Evolutionary conservation across 1,140 invertebrate species (phyloP).

Genomic region (Mesaphorura yosii): DNA sequence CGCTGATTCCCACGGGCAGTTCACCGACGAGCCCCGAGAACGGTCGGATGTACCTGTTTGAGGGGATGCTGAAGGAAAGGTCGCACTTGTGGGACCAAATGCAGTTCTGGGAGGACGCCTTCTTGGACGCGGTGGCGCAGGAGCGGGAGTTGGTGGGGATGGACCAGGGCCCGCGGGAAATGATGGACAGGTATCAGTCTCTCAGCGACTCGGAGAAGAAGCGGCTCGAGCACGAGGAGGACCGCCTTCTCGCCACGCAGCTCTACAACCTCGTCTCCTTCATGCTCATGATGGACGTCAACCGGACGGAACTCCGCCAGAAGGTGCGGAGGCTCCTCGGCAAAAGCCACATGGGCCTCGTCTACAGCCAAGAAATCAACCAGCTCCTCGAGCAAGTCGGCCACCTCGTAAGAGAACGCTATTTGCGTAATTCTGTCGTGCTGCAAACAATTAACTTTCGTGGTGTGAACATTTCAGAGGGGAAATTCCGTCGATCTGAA

Average conservation of each 20-base stretch:
- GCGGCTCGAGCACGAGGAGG: slow-evolving; percentile 94
- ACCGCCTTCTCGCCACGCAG: slow-evolving; percentile 85
- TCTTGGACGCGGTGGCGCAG: slow-evolving; percentile 95
- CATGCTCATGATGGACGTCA: slow-evolving; percentile 85
- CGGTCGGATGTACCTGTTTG: slow-evolving; percentile 79
- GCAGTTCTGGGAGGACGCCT: slow-evolving; percentile 99
- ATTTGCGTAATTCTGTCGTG: neutral
- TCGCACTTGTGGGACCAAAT: slow-evolving; percentile 96
- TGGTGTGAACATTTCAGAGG: too few species aligned
- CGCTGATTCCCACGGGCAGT: slow-evolving; percentile 68
- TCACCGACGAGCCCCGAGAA: slow-evolving; percentile 70
- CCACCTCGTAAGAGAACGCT: slow-evolving; percentile 61
- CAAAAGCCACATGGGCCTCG: slow-evolving; percentile 95
- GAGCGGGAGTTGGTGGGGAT: slow-evolving; percentile 98
- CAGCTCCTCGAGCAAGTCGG: slow-evolving; percentile 88
- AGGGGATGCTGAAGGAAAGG: slow-evolving; percentile 61
- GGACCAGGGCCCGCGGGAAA: slow-evolving; percentile 97
- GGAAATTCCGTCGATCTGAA: slow-evolving; percentile 30
- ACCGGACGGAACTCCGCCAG: slow-evolving; percentile 71
- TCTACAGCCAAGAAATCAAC: slow-evolving; percentile 96
- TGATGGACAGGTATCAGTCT: slow-evolving; percentile 96
- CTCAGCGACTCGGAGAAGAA: slow-evolving; percentile 89
- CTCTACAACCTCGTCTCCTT: slow-evolving; percentile 94
- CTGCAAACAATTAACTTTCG: slow-evolving; percentile 1
- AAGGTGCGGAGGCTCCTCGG: slow-evolving; percentile 89